Evolutionary conservation across 2,797 vertebrate genomes (phyloP), one percentile per base, ranked within the genome.

Genomic region (Diceros bicornis): DNA sequence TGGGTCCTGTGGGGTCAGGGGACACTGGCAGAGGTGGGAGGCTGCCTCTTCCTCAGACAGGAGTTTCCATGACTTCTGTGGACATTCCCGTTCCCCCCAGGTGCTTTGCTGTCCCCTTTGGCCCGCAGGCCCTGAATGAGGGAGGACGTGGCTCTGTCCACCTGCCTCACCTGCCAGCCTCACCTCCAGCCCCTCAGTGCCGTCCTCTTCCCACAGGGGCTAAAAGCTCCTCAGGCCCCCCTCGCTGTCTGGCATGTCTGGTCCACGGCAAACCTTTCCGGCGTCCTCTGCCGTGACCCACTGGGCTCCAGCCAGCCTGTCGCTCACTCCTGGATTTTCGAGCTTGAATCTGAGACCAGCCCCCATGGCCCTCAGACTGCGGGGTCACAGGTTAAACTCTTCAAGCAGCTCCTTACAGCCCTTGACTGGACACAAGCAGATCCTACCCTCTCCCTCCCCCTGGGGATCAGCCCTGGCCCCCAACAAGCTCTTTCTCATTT

Each of bases 111-210:
- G 41, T 0, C n/a, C 34, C 0, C 81, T 44, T 34, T 34, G 61
- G 75, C 6, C 72, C 4, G 0, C 57, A 66, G 55, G 16, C 41
- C 55, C 50, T 13, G 3, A 2, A 18, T 20, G 41, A 87, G 68
- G 29, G 41, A 23, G 29, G 16, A 8, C 2, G 50, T 59, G 14
- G 9, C 55, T 92, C 10, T 57, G 52, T 64, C 44, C 14, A 10
- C 4, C 3, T 3, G 2, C 75, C 68, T 41, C 4, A 69, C 37
- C 14, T 17, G 27, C 17, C 41, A 12, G 5, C 50, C 18, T 29
- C 41, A 17, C 47, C 18, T 25, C 23, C 25, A 9, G 52, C 5
- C 6, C 27, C 66, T 59, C 37, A 2, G 1, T 0, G 11, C 1
- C 4, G 18, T 12, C 52, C 27, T 77, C 61, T 44, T 91, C 13